Percentiles rank a stretch among this genome's conserved stretches.
Evolutionary conservation across 2,797 vertebrate species (phyloP).

Genomic region (Gallirallus australis): DNA sequence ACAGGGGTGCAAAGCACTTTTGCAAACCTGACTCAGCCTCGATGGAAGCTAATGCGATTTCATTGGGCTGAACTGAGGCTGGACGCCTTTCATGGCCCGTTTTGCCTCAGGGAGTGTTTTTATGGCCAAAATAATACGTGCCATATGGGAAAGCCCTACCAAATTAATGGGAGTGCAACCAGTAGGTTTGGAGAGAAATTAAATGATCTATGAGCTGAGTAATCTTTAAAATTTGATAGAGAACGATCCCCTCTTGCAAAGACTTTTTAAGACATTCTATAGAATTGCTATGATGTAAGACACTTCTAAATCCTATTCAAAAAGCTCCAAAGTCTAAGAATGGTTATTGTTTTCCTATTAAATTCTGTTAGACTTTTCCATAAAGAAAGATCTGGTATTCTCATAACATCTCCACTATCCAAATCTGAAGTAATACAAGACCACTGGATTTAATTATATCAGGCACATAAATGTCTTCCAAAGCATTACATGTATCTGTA

Average conservation of each 20-base stretch:
- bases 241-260: slow-evolving; percentile 5
- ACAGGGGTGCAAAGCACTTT: background rate
- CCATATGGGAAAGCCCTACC: slow-evolving; percentile 45
- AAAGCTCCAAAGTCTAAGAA: slow-evolving; percentile 59
- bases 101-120: slow-evolving; percentile 45
- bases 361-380: slow-evolving; percentile 44
- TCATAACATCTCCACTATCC: slow-evolving; percentile 13
- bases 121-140: slow-evolving; percentile 31
- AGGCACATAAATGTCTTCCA: slow-evolving; percentile 29
- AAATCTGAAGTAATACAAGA: slow-evolving; percentile 24
- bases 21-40: background rate
- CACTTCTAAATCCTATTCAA: slow-evolving; percentile 1
- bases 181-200: slow-evolving; percentile 56
- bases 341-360: slow-evolving; percentile 64
- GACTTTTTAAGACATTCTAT: slow-evolving; percentile 51
- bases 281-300: slow-evolving; percentile 59
- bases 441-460: slow-evolving; percentile 55
- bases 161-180: slow-evolving; percentile 53
- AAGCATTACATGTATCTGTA: slow-evolving; percentile 12
- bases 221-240: slow-evolving; percentile 51
- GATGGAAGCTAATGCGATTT: background rate
- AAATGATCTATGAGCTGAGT: slow-evolving; percentile 55
- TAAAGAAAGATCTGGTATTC: slow-evolving; percentile 45
- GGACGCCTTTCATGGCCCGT: background rate
- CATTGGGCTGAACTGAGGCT: background rate